phyloP scores from a whole-genome alignment of 30 jellyfish, hydroid and myxozoan species.

The Aurelia aurita region DNA sequence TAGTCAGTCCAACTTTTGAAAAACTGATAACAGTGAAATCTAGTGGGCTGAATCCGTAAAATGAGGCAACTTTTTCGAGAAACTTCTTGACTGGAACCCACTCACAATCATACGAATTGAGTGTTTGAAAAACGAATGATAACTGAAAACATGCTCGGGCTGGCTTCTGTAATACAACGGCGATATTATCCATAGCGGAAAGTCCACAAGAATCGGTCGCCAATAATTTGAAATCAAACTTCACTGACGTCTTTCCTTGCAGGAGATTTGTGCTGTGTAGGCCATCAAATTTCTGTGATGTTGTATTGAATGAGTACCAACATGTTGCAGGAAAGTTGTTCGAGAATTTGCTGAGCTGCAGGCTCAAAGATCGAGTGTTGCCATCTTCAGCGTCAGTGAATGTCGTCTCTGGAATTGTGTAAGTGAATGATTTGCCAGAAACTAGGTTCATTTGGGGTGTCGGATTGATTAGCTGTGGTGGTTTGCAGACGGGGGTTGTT shows the following conservation, averaged over 20 bases:
- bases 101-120: not conserved
- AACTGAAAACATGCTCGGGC: constrained; percentile 12
- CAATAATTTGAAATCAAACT: constrained; percentile 4
- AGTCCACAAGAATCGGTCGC: constrained; percentile 34
- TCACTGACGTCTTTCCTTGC: not conserved
- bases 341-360: constrained; percentile 2
- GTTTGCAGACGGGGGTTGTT: constrained; percentile 46
- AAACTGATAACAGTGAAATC: constrained; percentile 8
- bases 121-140: constrained; percentile 1
- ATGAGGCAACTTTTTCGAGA: constrained; percentile 30
- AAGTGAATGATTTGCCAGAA: constrained; percentile 45
- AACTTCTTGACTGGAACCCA: constrained; percentile 14
- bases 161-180: constrained; percentile 10
- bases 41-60: constrained; percentile 1
- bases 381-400: constrained; percentile 72
- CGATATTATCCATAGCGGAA: constrained; percentile 8
- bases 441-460: not conserved
- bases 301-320: constrained; percentile 34
- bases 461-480: constrained; percentile 18
- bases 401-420: constrained; percentile 32
- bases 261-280: constrained; percentile 20
- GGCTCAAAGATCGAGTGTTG: constrained; percentile 43
- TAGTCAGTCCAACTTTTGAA: not conserved
- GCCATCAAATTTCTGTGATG: constrained; percentile 24
- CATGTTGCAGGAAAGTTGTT: constrained; percentile 38